A percentile compares a stretch with the other conserved stretches of the same genome.
Evolutionary conservation across 1,140 invertebrate species (phyloP).

Genomic region (Drosophila repletoides): DNA sequence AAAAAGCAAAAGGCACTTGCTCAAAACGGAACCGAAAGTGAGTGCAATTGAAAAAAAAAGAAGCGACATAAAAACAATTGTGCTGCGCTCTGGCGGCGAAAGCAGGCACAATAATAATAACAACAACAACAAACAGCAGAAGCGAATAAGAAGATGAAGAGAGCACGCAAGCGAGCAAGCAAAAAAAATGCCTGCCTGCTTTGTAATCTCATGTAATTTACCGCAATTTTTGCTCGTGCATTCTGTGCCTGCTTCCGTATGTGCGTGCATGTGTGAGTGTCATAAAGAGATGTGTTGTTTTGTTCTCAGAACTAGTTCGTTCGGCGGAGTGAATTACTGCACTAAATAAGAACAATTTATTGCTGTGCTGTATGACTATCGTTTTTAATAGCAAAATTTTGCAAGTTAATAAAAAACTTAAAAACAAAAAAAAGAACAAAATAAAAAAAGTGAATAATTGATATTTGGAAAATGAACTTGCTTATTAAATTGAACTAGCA

Average conservation of each 20-base stretch:
- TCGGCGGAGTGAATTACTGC: too few relatives aligned
- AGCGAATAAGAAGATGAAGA: conserved; percentile 23
- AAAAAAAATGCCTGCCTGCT: conserved; percentile 45
- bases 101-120: conserved; percentile 26
- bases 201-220: conserved; percentile 73
- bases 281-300: background rate
- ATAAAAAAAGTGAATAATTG: too few relatives aligned
- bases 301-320: too few relatives aligned
- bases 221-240: conserved; percentile 69
- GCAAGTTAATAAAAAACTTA: too few relatives aligned
- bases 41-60: conserved; percentile 57
- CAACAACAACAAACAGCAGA: conserved; percentile 20
- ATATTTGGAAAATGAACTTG: too few relatives aligned
- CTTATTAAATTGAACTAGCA: too few relatives aligned
- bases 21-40: conserved; percentile 65
- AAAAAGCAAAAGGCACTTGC: too few relatives aligned
- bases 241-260: conserved; percentile 46
- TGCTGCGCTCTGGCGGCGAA: conserved; percentile 39
- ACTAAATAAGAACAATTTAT: too few relatives aligned
- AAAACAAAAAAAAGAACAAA: too few relatives aligned
- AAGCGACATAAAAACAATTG: conserved; percentile 68
- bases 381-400: too few relatives aligned
- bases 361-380: too few relatives aligned
- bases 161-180: too few relatives aligned
- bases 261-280: conserved; percentile 5